Base-by-base conservation (phyloP, 2,113 vertebrate species). In the Centropristis striata region DNA sequence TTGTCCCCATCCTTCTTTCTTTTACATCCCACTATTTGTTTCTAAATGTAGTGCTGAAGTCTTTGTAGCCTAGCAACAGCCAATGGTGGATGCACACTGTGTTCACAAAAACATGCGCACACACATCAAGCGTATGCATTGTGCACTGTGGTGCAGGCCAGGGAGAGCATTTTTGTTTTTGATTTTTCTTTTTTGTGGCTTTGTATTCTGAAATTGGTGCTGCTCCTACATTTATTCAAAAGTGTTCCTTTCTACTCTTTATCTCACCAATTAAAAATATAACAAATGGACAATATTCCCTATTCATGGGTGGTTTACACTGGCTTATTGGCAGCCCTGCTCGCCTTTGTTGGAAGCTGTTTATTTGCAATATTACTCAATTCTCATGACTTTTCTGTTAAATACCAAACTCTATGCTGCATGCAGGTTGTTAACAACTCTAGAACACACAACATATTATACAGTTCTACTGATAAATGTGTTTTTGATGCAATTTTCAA, bases 51-150 rank as follows among this genome's bases (percentile, higher is more conserved):
- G 82, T 64, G 67, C 71, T 84, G 37, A 74, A 74, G 57, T 75
- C 82, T 88, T 72, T 85, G 89, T 91, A 87, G 57, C 84, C 87
- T 90, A 87, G 89, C 89, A 90, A 91, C 91, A 88, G 79, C 73
- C 75, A 85, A 75, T 81, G 75, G 59, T 78, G 74, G 78, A 87
- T 32, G 16, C 63, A 58, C 42, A 27, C 28, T 47, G 57, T 36
- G 16, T 49, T 88, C 67, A 75, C 71, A 60, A 67, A 78, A 77
- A 57, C n/a, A 41, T 37, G 18, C 16, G 8, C 39, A 12, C 53
- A 46, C 37, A 12, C 49, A 61, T 28, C 42, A 18, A 67, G 75
- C 2, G 9, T 68, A 47, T 41, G 21, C 53, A 47, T 84, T 76
- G 71, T 70, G 64, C 5, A 1, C 36, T 50, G 21, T 54, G 20